Percentiles rank a stretch among this genome's conserved stretches.
These are phyloP conservation scores for Drosophila sp. DNA, from an alignment of 1,140 invertebrate species.

Conservation along the genomic window DNA sequence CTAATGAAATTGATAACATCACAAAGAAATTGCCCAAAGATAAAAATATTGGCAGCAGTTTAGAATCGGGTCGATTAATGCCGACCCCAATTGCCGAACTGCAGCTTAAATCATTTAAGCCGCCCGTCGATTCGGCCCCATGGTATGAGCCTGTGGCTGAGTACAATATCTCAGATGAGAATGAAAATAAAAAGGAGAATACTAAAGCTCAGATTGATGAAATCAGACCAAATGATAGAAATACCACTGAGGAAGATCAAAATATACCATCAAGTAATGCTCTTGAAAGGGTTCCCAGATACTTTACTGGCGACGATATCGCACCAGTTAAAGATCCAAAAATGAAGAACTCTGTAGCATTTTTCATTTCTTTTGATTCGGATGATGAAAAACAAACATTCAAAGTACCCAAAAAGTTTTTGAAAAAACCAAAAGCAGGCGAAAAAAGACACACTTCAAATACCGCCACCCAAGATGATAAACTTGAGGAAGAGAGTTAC, in stretches of 20 bases:
- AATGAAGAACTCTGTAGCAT: conserved; percentile 50
- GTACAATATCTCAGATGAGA: not conserved
- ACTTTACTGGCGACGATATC: conserved; percentile 34
- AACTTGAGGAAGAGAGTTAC: not conserved
- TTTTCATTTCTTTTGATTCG: conserved; percentile 61
- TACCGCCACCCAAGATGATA: not conserved
- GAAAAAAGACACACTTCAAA: not conserved
- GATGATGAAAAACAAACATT: conserved; percentile 52
- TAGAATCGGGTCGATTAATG: conserved; percentile 48
- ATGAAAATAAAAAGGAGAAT: not conserved
- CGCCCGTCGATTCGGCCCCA: conserved; percentile 37
- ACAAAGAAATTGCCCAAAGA: conserved; percentile 54
- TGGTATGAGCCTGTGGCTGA: conserved; percentile 48
- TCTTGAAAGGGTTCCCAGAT: conserved; percentile 43
- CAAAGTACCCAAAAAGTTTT: conserved; percentile 56
- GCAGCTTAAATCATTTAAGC: conserved; percentile 66
- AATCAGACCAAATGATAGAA: not conserved
- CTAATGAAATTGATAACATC: conserved; percentile 52
- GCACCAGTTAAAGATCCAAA: conserved; percentile 14
- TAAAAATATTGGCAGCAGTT: conserved; percentile 43
- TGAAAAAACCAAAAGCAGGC: not conserved
- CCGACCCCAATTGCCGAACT: conserved; percentile 62
- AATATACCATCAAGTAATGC: not conserved
- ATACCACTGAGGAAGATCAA: not conserved
- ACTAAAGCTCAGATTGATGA: not conserved